These are phyloP conservation scores for Pedetes capensis DNA, from an alignment of 2,113 vertebrate species.

Conservation along the genomic window DNA sequence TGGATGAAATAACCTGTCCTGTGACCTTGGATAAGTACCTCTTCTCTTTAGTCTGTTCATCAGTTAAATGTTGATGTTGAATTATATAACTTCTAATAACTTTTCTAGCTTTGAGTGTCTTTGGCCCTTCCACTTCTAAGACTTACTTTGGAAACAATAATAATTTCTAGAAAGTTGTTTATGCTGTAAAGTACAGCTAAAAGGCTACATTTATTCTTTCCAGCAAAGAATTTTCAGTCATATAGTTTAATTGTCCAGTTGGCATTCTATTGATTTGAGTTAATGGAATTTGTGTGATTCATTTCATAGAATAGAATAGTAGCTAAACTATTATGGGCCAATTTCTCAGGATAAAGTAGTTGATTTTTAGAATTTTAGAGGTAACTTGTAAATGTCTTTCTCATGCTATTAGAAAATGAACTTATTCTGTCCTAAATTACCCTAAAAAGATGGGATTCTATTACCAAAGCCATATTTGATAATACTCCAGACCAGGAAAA, in stretches of 20 bases:
- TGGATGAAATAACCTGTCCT: not conserved
- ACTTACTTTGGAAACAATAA: not conserved
- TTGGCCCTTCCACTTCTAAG: not conserved
- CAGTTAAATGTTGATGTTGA: not conserved
- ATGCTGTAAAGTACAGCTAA: not conserved
- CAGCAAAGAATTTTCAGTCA: not conserved
- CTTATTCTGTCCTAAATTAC: not conserved
- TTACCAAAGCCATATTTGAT: not conserved
- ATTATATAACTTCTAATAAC: not conserved
- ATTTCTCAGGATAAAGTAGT: not conserved
- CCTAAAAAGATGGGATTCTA: not conserved
- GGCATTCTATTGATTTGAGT: not conserved
- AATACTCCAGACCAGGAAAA: not conserved
- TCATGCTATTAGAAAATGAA: not conserved
- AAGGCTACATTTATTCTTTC: not conserved
- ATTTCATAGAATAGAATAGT: not conserved
- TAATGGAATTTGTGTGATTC: not conserved
- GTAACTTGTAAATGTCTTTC: not conserved
- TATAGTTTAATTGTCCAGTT: not conserved
- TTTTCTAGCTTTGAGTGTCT: not conserved
- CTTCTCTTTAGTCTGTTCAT: not conserved
- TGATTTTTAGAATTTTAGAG: conserved; percentile 10
- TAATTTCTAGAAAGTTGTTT: not conserved
- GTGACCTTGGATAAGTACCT: not conserved
- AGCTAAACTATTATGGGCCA: not conserved